Evolutionary conservation across 2,113 vertebrate species (phyloP).

Genomic region (Orientallactaga bullata): DNA sequence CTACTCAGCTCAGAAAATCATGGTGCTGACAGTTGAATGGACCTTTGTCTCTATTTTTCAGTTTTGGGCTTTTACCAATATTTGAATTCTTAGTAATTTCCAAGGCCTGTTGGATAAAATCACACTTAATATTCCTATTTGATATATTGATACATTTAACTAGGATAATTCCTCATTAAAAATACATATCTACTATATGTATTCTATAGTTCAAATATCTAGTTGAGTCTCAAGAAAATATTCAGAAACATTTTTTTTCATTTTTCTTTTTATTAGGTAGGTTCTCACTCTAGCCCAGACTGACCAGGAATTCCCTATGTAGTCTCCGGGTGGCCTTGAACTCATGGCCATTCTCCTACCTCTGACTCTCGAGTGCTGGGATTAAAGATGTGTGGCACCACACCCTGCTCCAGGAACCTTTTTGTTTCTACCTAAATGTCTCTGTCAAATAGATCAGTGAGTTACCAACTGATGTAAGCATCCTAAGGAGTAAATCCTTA

Average conservation of each 20-base stretch:
- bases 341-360: too few relatives aligned
- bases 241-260: too few relatives aligned
- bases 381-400: too few relatives aligned
- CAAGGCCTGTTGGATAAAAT: neutral
- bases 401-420: too few relatives aligned
- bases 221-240: slow-evolving; percentile 27
- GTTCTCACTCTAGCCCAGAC: too few relatives aligned
- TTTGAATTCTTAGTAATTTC: slow-evolving; percentile 37
- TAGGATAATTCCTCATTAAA: slow-evolving; percentile 35
- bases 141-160: slow-evolving; percentile 36
- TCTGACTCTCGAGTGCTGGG: too few relatives aligned
- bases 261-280: too few relatives aligned
- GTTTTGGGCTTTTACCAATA: slow-evolving; percentile 47
- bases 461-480: neutral
- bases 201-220: neutral
- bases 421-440: slow-evolving; percentile 45
- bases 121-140: slow-evolving; percentile 56
- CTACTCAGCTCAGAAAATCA: slow-evolving; percentile 31
- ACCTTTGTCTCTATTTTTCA: slow-evolving; percentile 36
- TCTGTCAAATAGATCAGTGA: neutral
- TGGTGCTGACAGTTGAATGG: neutral
- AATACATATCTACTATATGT: neutral
- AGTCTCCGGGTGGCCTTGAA: too few relatives aligned
- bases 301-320: too few relatives aligned
- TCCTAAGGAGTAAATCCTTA: slow-evolving; percentile 8